A percentile compares a stretch with the other conserved stretches of the same genome.
Evolutionary conservation across 2,797 vertebrate species (phyloP).

Genomic region (Periophthalmus magnuspinnatus): DNA sequence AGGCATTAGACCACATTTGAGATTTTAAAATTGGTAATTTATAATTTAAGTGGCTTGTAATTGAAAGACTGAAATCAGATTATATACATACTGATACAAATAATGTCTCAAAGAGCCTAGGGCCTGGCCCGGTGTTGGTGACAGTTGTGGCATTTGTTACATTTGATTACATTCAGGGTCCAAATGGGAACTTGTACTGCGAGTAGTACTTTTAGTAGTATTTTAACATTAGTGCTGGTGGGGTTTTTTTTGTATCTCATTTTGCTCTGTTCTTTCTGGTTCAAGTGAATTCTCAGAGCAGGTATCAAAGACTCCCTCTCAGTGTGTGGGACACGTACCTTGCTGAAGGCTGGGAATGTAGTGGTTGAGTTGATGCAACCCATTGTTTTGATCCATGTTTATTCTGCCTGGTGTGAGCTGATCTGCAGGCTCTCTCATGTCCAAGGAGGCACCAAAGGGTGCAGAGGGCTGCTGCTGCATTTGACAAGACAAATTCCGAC

Average conservation of each 20-base stretch:
- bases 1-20: not conserved
- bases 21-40: not conserved
- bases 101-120: no score
- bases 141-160: no score
- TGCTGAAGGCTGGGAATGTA: conserved; percentile 62
- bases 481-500: conserved; percentile 7
- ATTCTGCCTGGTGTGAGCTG: conserved; percentile 23
- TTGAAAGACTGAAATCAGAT: no score
- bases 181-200: not conserved
- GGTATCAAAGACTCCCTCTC: not conserved
- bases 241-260: not conserved
- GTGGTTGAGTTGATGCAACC: conserved; percentile 78
- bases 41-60: no score
- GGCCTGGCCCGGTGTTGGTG: no score
- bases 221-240: not conserved
- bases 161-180: no score
- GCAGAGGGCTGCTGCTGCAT: conserved; percentile 9
- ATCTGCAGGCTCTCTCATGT: conserved; percentile 28
- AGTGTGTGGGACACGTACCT: conserved; percentile 50
- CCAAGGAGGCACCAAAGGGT: not conserved
- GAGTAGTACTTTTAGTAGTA: not conserved
- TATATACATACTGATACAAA: no score
- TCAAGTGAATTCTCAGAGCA: conserved; percentile 8
- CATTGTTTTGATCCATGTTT: conserved; percentile 52
- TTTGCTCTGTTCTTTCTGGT: not conserved